A percentile compares a stretch with the other conserved stretches of the same genome.
Conservation (phyloP, 1,140 invertebrate species). For the Dreissena rostriformis region DNA sequence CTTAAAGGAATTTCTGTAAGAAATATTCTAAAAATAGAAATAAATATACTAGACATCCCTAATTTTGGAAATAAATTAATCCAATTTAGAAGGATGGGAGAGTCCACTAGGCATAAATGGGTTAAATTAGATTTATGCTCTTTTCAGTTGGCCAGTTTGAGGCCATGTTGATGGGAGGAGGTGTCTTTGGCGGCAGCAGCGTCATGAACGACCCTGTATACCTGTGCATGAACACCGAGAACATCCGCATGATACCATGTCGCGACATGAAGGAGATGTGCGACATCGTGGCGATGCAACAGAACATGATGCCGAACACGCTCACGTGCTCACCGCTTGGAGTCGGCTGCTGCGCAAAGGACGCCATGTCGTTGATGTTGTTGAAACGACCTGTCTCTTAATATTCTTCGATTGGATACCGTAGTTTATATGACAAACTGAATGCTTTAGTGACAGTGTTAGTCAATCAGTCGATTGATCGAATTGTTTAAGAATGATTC, state of each 20-base stretch:
- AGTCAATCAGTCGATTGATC: no score
- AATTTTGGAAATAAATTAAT: no score
- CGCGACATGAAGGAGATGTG: not conserved
- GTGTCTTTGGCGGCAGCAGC: not conserved
- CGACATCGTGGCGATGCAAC: not conserved
- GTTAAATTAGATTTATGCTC: no score
- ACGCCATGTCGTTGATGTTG: not conserved
- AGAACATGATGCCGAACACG: not conserved
- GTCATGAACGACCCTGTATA: not conserved
- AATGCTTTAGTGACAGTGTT: no score
- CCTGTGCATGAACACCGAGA: constrained; percentile 1
- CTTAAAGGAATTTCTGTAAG: no score
- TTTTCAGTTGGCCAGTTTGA: not conserved
- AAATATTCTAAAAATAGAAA: no score
- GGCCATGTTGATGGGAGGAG: not conserved
- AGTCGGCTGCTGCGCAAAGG: not conserved
- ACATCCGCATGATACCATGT: not conserved
- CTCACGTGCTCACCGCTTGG: not conserved
- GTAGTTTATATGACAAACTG: no score
- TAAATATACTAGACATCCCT: no score
- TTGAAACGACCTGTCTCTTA: not conserved
- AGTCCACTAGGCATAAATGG: no score
- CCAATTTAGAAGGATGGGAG: no score
- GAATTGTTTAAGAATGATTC: no score
- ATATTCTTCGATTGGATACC: no score